Percentiles rank a stretch among this genome's conserved stretches.
These are phyloP conservation scores for Hydroisotoma schaefferi DNA, from an alignment of 2,888 invertebrate genomes.

Conservation along the genomic window DNA sequence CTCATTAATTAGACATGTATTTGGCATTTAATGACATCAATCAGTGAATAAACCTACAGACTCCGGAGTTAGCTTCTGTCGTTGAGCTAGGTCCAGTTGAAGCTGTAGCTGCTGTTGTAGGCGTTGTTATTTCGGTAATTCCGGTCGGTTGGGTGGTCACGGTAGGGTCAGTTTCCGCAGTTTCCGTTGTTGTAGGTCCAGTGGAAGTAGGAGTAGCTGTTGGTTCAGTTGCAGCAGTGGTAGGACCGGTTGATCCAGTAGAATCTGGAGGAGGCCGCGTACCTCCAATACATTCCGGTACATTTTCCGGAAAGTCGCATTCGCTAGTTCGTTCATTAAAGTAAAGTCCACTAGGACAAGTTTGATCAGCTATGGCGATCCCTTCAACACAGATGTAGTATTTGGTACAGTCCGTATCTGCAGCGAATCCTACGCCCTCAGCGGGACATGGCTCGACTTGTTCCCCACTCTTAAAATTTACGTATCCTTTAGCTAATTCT, in stretches of 20 bases:
- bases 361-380: not conserved
- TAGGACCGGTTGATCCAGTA: not conserved
- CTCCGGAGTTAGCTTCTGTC: too few species aligned
- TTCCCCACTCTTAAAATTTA: too few species aligned
- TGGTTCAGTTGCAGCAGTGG: not conserved
- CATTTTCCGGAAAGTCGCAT: slow-evolving; percentile 18
- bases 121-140: not conserved
- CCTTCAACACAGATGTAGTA: slow-evolving; percentile 16
- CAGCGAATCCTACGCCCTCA: slow-evolving; percentile 10
- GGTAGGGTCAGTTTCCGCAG: not conserved
- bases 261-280: slow-evolving; percentile 12
- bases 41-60: too few species aligned
- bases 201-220: not conserved
- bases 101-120: not conserved
- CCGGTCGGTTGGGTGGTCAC: not conserved
- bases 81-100: too few species aligned
- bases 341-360: slow-evolving; percentile 18
- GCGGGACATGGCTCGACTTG: slow-evolving; percentile 18
- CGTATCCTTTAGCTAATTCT: too few species aligned
- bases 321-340: slow-evolving; percentile 10
- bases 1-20: too few species aligned
- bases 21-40: too few species aligned
- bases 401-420: slow-evolving; percentile 15
- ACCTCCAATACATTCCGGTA: slow-evolving; percentile 13
- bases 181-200: not conserved